Evolutionary conservation across 2,888 invertebrate genomes (phyloP).

Genomic region (Agrotis segetum): DNA sequence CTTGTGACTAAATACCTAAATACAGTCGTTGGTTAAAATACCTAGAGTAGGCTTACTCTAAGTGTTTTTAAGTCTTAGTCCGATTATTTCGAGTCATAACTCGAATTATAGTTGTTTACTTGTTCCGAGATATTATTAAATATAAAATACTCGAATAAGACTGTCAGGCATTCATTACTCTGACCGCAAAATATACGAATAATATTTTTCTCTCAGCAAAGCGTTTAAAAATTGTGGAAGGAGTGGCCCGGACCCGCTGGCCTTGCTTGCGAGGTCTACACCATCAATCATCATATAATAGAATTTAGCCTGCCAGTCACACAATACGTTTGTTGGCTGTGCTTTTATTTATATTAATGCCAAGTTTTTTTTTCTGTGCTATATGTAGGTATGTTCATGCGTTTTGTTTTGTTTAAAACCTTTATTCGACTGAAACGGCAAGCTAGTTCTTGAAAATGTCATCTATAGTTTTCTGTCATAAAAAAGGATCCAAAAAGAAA

Average conservation of each 20-base stretch:
- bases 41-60: too few relatives aligned
- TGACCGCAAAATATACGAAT: conserved; percentile 43
- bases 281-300: conserved; percentile 62
- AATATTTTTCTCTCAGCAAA: conserved; percentile 49
- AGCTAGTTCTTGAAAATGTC: neutral
- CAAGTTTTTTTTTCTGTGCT: conserved; percentile 11
- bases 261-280: conserved; percentile 51
- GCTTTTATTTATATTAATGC: conserved; percentile 58
- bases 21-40: too few relatives aligned
- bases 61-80: neutral
- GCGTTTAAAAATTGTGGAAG: conserved; percentile 44
- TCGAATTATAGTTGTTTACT: conserved; percentile 8
- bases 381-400: neutral
- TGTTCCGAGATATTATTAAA: neutral
- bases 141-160: conserved; percentile 31
- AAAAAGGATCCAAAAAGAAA: too few relatives aligned
- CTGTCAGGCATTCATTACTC: conserved; percentile 45
- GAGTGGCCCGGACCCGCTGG: conserved; percentile 40
- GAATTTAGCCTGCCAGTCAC: conserved; percentile 59
- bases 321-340: conserved; percentile 59
- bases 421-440: neutral
- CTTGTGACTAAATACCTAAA: too few relatives aligned
- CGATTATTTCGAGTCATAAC: neutral
- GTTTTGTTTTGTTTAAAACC: neutral
- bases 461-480: too few relatives aligned